Base-by-base conservation (phyloP, 2,888 invertebrate species). In the Trachelus stipa region DNA sequence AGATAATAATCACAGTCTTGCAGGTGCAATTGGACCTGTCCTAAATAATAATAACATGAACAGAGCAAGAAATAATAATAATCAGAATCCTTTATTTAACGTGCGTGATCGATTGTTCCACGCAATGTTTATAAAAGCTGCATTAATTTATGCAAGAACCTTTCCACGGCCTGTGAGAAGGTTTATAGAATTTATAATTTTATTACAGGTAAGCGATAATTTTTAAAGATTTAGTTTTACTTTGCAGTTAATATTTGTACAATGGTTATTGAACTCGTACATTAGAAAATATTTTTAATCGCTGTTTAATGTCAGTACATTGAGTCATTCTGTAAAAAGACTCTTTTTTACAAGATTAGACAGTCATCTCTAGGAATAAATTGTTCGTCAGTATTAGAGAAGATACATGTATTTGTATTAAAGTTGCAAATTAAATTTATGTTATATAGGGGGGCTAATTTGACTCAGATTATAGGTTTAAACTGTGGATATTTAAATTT, bases 61-160 rank as follows among this genome's bases (percentile, higher is more conserved):
- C 81, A 87, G 85, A 73, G 84, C 86, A 73, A 87, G 90, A 12
- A 92, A 91, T 83, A 88, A 86, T 76, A 92, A 92, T 83, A 92
- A 92, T 90, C 94, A 95, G 91, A 96, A 96, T 89, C 96, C 96
- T 69, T 91, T 97, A 82, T 95, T 97, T 88, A 96, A 96, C 92
- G 96, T 98, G 79, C 93, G 98, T 86, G 98, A 98, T 91, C 94
- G 98, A 84, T 92, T 99, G 77, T 99, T 99, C 91, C 97, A 98
- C 92, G 98, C 98, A 23, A 93, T 99, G 85, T 98, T 99, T 92
- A 96, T 98, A 90, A 96, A 98, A 91, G 95, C 97, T 85, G 97
- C 99, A 4, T 92, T 99, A 87, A 95, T 96, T 33, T 99, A 99
- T 92, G 98, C 98, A 71, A 94, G 97, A 87, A 95, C 96, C 77